Evolutionary conservation across 2,113 vertebrate genomes (phyloP), one percentile per base, ranked within the genome.

Genomic region (Hemichromis elongatus): DNA sequence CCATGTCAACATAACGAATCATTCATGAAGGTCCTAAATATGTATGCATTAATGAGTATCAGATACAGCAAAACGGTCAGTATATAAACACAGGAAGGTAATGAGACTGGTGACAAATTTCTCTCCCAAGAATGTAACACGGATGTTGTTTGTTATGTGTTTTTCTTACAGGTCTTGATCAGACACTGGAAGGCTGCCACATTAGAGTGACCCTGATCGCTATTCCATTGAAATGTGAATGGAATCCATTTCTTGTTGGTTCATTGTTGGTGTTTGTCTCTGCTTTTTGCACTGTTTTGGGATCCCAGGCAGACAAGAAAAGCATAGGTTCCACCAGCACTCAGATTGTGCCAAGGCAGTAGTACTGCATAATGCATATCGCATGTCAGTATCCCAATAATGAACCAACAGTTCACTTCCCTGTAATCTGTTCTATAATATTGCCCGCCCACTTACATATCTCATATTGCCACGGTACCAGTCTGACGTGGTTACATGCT

Each of bases 191-290:
- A 63, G 63, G 33, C 68, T 89, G 84, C 90, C 81, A 79, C 59
- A 56, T 78, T 33, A 55, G 81, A 86, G 82, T 80, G 88, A 92
- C 73, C 86, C 86, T 90, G 89, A 88, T 86, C 89, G 80, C 92
- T 92, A 89, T 94, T 96, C 93, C 86, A 94, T 90, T 91, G 88
- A 92, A 95, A 94, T 96, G 96, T 96, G 94, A 96, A 96, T 94
- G 94, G 94, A 93, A 92, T 93, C 85, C 70, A 80, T 88, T 90
- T 87, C 47, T 91, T 90, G 82, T 90, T 87, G 61, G 70, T 88
- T 90, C 53, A 70, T 89, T 89, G 81, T 86, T 89, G 42, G 9
- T 26, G 1, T 91, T 89, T 85, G 52, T 90, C 82, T 91, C 84
- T 70, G 47, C 16, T 78, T 85, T 90, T 83, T 90, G 83, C 91